Percentiles rank a stretch among this genome's conserved stretches.
These are phyloP conservation scores for Nibea albiflora DNA, from an alignment of 2,113 vertebrate genomes.

Conservation along the genomic window DNA sequence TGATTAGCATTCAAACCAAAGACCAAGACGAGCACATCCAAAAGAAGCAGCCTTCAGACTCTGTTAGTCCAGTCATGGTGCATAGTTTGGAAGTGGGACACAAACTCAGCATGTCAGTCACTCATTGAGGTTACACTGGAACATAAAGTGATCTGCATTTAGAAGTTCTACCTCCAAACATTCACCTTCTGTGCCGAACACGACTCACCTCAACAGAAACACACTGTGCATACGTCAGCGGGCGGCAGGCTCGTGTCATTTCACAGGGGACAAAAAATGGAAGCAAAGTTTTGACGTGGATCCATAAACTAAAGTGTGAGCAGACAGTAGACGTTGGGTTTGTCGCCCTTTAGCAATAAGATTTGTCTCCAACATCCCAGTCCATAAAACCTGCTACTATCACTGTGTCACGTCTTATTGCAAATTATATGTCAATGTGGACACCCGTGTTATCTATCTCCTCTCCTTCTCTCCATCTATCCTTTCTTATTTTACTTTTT, in stretches of 20 bases:
- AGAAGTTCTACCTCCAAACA: slow-evolving; percentile 16
- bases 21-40: too few species aligned
- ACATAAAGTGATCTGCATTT: slow-evolving; percentile 18
- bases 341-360: slow-evolving; percentile 62
- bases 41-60: too few species aligned
- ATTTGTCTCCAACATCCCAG: slow-evolving; percentile 59
- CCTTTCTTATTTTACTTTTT: slow-evolving; percentile 38
- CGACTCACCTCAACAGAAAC: not conserved
- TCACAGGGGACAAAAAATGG: not conserved
- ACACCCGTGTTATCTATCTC: slow-evolving; percentile 72
- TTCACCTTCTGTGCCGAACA: not conserved
- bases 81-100: not conserved
- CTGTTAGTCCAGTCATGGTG: not conserved
- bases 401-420: slow-evolving; percentile 77
- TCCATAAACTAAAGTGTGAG: slow-evolving; percentile 86
- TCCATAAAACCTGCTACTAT: slow-evolving; percentile 66
- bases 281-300: slow-evolving; percentile 61
- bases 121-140: not conserved
- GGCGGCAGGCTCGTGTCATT: slow-evolving; percentile 2
- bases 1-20: too few species aligned
- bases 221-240: not conserved
- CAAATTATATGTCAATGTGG: slow-evolving; percentile 84
- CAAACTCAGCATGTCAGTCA: not conserved
- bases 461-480: slow-evolving; percentile 67
- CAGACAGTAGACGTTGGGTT: slow-evolving; percentile 56